These are phyloP conservation scores for Epinephelus cyanopodus DNA, from an alignment of 2,113 vertebrate genomes.

Conservation along the genomic window DNA sequence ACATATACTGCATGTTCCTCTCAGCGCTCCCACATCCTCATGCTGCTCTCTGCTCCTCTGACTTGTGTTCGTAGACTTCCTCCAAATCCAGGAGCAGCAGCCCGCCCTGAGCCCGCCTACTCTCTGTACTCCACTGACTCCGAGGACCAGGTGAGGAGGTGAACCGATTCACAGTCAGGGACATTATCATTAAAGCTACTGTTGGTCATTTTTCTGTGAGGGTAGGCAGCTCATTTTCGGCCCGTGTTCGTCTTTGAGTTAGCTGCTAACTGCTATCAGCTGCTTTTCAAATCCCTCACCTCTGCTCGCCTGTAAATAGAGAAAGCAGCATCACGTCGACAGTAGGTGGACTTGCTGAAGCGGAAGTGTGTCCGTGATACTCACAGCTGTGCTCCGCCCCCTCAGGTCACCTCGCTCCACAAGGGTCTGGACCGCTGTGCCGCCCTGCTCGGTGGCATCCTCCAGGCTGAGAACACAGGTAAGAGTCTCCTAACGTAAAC, in stretches of 20 bases:
- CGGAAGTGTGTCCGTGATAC: neutral
- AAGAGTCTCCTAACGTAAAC: neutral
- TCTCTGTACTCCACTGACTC: slow-evolving; percentile 88
- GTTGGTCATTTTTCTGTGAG: too few species aligned
- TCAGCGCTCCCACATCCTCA: neutral
- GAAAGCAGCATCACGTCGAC: too few species aligned
- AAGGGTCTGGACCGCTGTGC: slow-evolving; percentile 90
- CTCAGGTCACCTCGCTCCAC: slow-evolving; percentile 85
- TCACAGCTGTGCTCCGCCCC: neutral
- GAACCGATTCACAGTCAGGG: neutral
- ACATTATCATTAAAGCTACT: too few species aligned
- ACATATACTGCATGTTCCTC: neutral
- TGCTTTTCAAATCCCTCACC: too few species aligned
- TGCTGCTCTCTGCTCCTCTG: too few species aligned
- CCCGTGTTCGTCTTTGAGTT: too few species aligned
- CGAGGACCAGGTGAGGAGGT: slow-evolving; percentile 87
- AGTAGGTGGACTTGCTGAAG: too few species aligned
- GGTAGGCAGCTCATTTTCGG: too few species aligned
- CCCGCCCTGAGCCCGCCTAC: slow-evolving; percentile 79
- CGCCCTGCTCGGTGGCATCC: slow-evolving; percentile 88
- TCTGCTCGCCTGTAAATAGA: too few species aligned
- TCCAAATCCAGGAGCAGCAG: slow-evolving; percentile 43
- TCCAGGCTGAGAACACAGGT: slow-evolving; percentile 88
- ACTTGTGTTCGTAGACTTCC: slow-evolving; percentile 60
- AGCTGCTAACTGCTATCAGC: too few species aligned